A percentile compares a stretch with the other conserved stretches of the same genome.
phyloP scores from a whole-genome alignment of 2,797 vertebrate genomes.

The Ceyx erithaca region DNA sequence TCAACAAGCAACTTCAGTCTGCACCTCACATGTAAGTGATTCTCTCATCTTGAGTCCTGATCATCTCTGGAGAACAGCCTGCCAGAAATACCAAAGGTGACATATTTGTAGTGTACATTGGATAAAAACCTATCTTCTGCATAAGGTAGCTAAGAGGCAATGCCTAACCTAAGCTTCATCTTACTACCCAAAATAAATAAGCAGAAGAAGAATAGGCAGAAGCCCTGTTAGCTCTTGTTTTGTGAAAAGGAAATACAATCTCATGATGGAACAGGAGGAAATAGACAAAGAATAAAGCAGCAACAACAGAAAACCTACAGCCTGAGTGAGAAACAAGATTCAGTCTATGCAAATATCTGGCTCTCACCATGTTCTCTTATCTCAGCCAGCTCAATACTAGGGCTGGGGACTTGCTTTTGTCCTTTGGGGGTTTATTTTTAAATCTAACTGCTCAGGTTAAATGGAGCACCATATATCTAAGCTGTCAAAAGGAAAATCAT shows the following conservation, averaged over 20 bases:
- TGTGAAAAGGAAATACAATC: not conserved
- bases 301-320: not conserved
- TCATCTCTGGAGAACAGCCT: not conserved
- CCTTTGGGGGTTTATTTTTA: not conserved
- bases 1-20: not conserved
- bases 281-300: not conserved
- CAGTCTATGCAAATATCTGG: not conserved
- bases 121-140: conserved; percentile 13
- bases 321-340: not conserved
- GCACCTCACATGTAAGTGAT: not conserved
- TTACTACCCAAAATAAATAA: not conserved
- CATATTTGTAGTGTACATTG: not conserved
- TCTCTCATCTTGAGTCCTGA: conserved; percentile 11
- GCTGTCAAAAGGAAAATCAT: not conserved
- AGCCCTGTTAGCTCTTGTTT: not conserved
- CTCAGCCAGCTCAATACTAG: not conserved
- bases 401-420: not conserved
- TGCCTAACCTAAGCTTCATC: not conserved
- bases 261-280: not conserved
- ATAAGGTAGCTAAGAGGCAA: not conserved
- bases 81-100: conserved; percentile 21
- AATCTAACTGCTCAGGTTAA: not conserved
- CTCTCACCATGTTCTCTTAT: not conserved
- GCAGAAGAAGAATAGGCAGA: not conserved
- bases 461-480: not conserved